Base-by-base conservation (phyloP, 2,888 invertebrate genomes). In the Monoplex corrugatus region DNA sequence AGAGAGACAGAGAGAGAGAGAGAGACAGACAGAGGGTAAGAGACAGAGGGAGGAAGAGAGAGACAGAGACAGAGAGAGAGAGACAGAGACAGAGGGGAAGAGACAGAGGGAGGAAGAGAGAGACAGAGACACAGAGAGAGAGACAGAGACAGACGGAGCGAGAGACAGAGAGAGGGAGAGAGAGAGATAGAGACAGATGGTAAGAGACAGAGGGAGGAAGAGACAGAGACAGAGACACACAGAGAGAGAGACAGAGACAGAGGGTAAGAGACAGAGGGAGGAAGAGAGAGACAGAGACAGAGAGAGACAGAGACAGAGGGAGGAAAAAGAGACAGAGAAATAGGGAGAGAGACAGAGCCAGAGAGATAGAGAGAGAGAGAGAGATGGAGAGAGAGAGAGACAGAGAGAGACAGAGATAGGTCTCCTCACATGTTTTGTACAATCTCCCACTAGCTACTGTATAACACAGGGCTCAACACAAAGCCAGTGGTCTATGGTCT, bases 201-300 rank as follows among this genome's bases (percentile, higher is more conserved):
- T 44, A 1, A 87, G 87, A 87, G 44, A 75, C 44, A 87, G 75
- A 87, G 75, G 16, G 45, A 87, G 44, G 44, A 0, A 75, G 75
- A 87, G 75, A 72, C n/a, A 87, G 50, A 87, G 45, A 78, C 43
- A 78, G 75, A 75, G 32, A 44, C 23, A 86, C 57, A 86, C n/a
- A 50, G 50, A 35, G 5, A 63, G 50, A 50, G 8, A 50, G 50
- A 35, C 13, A 63, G 50, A 50, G 8, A 50, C 8, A 63, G 23
- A 50, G 16, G 50, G 50, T 8, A 50, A 50, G 50, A 16, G 16
- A 16, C 8, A 63, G 63, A 63, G 63, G 2, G 63, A 8, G 63
- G 23, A 63, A 23, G 16, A 13, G 23, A 63, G n/a, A 16, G 63
- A 63, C 23, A 23, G 23, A 63, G 63, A 63, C 63, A 63, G 63